These are phyloP conservation scores for Sorex araneus DNA, from an alignment of 2,113 vertebrate species.

Conservation along the genomic window DNA sequence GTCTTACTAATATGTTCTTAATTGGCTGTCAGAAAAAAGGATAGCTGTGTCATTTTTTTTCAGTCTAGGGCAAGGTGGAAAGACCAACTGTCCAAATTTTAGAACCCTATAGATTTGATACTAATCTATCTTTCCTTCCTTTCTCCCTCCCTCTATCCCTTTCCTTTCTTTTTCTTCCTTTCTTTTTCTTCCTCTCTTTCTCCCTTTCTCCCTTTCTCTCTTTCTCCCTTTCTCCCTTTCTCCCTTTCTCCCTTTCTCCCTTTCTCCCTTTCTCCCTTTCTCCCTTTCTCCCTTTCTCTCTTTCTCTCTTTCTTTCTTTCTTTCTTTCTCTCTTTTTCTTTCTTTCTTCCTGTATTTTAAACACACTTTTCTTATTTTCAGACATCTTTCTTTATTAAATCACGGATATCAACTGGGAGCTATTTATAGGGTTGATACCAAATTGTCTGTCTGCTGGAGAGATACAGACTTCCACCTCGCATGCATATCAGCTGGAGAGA, in stretches of 20 bases:
- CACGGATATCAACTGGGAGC: constrained; percentile 12
- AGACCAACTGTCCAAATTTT: background rate
- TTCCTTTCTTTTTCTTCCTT: no score
- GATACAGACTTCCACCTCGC: constrained; percentile 60
- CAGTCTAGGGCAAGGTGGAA: constrained; percentile 24
- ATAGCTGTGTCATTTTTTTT: background rate
- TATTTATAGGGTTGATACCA: constrained; percentile 1
- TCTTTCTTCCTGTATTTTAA: background rate
- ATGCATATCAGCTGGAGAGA: constrained; percentile 65
- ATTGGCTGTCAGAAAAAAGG: background rate
- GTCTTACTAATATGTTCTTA: constrained; percentile 59
- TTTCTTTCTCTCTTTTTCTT: background rate
- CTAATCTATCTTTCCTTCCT: background rate
- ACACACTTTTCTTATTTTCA: constrained; percentile 66
- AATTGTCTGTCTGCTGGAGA: constrained; percentile 39
- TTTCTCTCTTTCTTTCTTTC: background rate
- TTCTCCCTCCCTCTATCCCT: no score
- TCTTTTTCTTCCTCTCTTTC: no score
- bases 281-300: background rate
- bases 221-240: no score
- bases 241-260: background rate
- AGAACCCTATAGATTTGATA: background rate
- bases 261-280: no score
- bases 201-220: no score
- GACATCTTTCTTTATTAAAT: constrained; percentile 37